A percentile compares a stretch with the other conserved stretches of the same genome.
Evolutionary conservation across 2,888 invertebrate genomes (phyloP).

Genomic region (Lissocephala sabroskyi): DNA sequence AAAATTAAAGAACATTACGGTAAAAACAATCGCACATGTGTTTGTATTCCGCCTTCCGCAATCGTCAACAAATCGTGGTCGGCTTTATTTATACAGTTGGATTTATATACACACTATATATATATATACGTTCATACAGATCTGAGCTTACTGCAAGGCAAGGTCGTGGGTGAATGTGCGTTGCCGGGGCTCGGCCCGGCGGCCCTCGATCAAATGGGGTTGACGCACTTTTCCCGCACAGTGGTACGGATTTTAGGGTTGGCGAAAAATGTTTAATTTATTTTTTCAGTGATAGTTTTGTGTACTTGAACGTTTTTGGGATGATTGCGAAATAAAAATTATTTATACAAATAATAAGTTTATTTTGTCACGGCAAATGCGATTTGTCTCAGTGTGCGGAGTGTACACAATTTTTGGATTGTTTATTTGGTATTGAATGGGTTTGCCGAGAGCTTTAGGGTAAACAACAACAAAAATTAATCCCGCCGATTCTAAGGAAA

Average conservation of each 20-base stretch:
- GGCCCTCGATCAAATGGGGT: constrained; percentile 25
- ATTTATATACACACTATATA: constrained; percentile 28
- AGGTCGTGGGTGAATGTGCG: constrained; percentile 38
- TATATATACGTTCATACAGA: no score
- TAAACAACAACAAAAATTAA: no score
- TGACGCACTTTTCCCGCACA: constrained; percentile 43
- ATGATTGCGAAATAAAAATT: constrained; percentile 7
- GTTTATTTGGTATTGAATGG: no score
- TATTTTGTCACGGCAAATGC: no score
- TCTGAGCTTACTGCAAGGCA: constrained; percentile 1
- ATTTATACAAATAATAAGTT: no score
- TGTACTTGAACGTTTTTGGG: constrained; percentile 7
- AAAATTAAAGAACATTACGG: constrained; percentile 52
- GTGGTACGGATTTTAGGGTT: no score
- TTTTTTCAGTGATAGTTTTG: constrained; percentile 4
- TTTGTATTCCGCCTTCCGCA: constrained; percentile 50
- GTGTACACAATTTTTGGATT: no score
- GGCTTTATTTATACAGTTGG: constrained; percentile 49
- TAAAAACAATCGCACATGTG: constrained; percentile 33
- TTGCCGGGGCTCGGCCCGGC: constrained; percentile 10
- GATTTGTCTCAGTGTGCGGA: no score
- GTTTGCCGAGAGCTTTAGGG: background rate
- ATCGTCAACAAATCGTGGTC: no score
- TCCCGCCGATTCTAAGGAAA: background rate
- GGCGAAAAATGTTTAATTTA: background rate